These are phyloP conservation scores for Creontiades dilutus DNA, from an alignment of 2,888 invertebrate species.

Conservation along the genomic window DNA sequence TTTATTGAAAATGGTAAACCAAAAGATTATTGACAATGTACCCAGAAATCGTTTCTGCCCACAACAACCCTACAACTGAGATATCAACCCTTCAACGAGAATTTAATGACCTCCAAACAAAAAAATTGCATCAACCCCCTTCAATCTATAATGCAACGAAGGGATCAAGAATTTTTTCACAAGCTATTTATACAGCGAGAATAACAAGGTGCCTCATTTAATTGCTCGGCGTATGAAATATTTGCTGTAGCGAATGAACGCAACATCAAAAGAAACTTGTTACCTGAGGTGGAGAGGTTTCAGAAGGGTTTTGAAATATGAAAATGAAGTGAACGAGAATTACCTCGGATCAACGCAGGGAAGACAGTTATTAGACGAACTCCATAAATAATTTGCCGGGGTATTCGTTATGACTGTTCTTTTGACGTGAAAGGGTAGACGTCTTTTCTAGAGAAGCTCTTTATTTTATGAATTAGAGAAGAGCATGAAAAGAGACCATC, in stretches of 20 bases:
- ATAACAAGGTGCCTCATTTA: not conserved
- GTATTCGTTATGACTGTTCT: slow-evolving; percentile 29
- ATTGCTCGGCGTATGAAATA: slow-evolving; percentile 7
- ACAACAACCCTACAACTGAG: too few species aligned
- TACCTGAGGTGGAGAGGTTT: not conserved
- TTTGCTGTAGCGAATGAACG: not conserved
- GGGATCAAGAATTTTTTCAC: not conserved
- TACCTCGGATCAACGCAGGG: slow-evolving; percentile 25
- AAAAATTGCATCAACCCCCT: not conserved
- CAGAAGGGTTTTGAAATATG: slow-evolving; percentile 13
- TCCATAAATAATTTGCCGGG: not conserved
- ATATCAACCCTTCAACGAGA: not conserved
- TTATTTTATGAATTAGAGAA: slow-evolving; percentile 10
- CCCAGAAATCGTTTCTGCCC: too few species aligned
- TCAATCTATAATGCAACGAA: not conserved
- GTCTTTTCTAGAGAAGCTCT: not conserved
- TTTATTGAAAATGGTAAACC: too few species aligned
- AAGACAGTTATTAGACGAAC: slow-evolving; percentile 23
- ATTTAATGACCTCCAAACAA: not conserved
- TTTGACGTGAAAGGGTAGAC: slow-evolving; percentile 22
- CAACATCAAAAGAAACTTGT: not conserved
- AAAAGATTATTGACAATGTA: too few species aligned
- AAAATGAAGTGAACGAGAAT: slow-evolving; percentile 17
- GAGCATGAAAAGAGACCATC: not conserved
- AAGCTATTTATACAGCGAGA: not conserved